Evolutionary conservation across 2,113 vertebrate genomes (phyloP), one percentile per base, ranked within the genome.

Genomic region (Irena cyanogastra): DNA sequence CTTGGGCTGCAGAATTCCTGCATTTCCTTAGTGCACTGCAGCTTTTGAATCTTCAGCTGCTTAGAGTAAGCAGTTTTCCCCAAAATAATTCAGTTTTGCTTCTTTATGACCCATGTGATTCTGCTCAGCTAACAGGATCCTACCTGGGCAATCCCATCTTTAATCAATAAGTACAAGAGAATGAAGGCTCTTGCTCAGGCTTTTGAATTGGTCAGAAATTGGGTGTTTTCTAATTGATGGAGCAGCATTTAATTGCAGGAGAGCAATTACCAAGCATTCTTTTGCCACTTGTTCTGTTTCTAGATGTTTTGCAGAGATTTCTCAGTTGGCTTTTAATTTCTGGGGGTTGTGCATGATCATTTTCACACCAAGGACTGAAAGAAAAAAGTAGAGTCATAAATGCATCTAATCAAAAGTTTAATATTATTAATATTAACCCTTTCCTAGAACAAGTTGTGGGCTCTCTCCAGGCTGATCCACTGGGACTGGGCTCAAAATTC

Each of bases 191-290:
- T 61, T 35, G 20, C 26, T 78, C 31, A 45, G 80, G 22, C 37
- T 49, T 72, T 79, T 60, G 37, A 64, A 47, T 60, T 61, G 44
- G 19, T 41, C 35, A 60, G 50, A 31, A 93, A 47, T 47, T 7
- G 6, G 15, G 4, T 45, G 10, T 49, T 94, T 64, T 78, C 41
- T 69, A 19, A 70, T n/a, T 8, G 41, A 20, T 49, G 1, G 1
- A 69, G 27, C 39, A 45, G 6, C 27, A 5, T 79, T 63, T 26
- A 31, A 59, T n/a, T 41, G 64, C 69, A 45, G 45, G 52, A 31
- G 19, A 63, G 6, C 13, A 30, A 17, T 39, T 31, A 16, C 17
- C 70, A 31, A 85, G 94, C 96, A 92, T 97, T 97, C 92, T 96
- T 92, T 96, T 93, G 96, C 93, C 96, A 94, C 80, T 0, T 45